Percentiles rank a stretch among this genome's conserved stretches.
Evolutionary conservation across 2,797 vertebrate genomes (phyloP).

Genomic region (Spizella passerina): DNA sequence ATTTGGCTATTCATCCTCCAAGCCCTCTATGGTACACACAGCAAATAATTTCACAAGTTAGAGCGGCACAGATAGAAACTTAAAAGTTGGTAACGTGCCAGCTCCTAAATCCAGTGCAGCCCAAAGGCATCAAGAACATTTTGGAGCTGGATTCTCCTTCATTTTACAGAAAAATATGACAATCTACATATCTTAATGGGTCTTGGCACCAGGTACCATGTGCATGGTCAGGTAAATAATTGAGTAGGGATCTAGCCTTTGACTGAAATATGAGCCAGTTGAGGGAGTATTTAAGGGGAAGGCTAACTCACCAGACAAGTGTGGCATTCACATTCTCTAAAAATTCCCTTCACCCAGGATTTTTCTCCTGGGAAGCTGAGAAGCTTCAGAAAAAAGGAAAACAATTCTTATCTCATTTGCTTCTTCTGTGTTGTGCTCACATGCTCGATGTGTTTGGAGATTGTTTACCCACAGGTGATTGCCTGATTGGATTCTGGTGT

Average conservation of each 20-base stretch:
- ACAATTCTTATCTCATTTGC: background rate
- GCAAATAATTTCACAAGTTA: background rate
- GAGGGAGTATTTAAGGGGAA: background rate
- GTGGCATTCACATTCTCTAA: background rate
- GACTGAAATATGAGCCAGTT: background rate
- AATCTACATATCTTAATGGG: background rate
- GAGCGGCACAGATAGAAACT: background rate
- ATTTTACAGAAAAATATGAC: background rate
- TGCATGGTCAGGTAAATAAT: background rate
- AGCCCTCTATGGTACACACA: accelerated
- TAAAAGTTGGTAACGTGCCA: background rate
- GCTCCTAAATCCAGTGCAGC: background rate
- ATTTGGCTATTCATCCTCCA: background rate
- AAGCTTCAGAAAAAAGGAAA: background rate
- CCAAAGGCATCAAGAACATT: background rate
- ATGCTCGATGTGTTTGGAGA: background rate
- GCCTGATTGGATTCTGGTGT: background rate
- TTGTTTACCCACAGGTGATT: background rate
- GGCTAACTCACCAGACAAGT: background rate
- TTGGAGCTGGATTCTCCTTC: background rate
- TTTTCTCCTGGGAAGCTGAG: background rate
- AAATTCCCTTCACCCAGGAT: background rate
- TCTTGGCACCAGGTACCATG: background rate
- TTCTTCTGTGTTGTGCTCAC: background rate
- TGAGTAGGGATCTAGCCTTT: background rate